These are phyloP conservation scores for Neodontobutis hainanensis DNA, from an alignment of 2,113 vertebrate species.

Conservation along the genomic window DNA sequence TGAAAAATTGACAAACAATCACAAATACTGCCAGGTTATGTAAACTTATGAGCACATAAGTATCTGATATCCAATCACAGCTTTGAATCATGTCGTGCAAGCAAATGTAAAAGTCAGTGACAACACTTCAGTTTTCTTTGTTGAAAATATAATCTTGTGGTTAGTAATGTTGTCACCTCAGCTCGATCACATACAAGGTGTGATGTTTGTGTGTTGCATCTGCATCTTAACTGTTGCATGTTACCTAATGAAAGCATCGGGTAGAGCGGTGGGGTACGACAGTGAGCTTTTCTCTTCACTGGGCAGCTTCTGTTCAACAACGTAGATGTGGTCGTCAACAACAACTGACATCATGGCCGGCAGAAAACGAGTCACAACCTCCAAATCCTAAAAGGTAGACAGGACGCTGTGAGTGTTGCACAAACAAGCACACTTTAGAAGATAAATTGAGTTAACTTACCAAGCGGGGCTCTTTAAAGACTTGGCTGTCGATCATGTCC, in stretches of 20 bases:
- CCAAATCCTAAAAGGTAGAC: conserved; percentile 81
- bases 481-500: conserved; percentile 99
- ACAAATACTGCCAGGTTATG: no score
- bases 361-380: conserved; percentile 92
- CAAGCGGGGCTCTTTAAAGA: conserved; percentile 97
- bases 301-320: conserved; percentile 91
- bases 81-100: no score
- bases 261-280: conserved; percentile 85
- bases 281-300: conserved; percentile 87
- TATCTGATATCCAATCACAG: no score
- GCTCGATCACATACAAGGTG: neutral
- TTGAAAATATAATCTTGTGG: no score
- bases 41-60: no score
- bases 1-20: no score
- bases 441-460: conserved; percentile 64
- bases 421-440: neutral
- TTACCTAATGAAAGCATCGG: conserved; percentile 89
- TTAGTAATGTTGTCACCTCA: no score
- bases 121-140: no score
- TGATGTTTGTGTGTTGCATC: neutral
- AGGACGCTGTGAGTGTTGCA: no score
- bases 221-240: neutral
- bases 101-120: no score
- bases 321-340: conserved; percentile 94
- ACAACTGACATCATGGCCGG: conserved; percentile 95